phyloP scores from a whole-genome alignment of 2,797 vertebrate species.

The Enteromius afrohamiltoni region DNA sequence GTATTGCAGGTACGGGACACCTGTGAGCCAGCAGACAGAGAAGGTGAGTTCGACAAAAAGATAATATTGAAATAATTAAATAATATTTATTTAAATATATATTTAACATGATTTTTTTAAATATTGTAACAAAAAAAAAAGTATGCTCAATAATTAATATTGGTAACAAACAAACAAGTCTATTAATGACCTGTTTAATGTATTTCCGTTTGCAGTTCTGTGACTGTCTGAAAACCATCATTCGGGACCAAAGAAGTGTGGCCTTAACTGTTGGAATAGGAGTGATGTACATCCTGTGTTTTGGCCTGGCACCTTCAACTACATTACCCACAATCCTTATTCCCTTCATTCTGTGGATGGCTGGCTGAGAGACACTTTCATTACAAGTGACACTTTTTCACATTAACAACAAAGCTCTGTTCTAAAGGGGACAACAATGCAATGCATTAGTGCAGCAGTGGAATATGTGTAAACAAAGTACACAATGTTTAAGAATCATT shows the following conservation, averaged over 20 bases:
- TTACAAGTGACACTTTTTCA: background rate
- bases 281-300: constrained; percentile 79
- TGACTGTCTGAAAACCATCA: constrained; percentile 85
- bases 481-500: constrained; percentile 71
- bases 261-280: constrained; percentile 82
- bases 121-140: background rate
- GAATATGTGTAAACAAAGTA: background rate
- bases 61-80: too few species aligned
- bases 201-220: constrained; percentile 81
- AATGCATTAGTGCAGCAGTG: background rate
- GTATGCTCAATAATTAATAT: background rate
- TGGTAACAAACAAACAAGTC: background rate
- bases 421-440: constrained; percentile 26
- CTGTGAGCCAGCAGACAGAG: constrained; percentile 86
- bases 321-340: constrained; percentile 87
- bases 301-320: constrained; percentile 83
- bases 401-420: constrained; percentile 4
- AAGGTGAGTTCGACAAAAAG: constrained; percentile 73
- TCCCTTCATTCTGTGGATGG: constrained; percentile 93
- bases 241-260: constrained; percentile 90
- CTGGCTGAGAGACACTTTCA: constrained; percentile 73
- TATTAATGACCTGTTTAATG: background rate
- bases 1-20: constrained; percentile 86
- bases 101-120: background rate
- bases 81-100: too few species aligned